Evolutionary conservation across 2,888 invertebrate species (phyloP), one percentile per base, ranked within the genome.

Genomic region (Halictus ligatus): DNA sequence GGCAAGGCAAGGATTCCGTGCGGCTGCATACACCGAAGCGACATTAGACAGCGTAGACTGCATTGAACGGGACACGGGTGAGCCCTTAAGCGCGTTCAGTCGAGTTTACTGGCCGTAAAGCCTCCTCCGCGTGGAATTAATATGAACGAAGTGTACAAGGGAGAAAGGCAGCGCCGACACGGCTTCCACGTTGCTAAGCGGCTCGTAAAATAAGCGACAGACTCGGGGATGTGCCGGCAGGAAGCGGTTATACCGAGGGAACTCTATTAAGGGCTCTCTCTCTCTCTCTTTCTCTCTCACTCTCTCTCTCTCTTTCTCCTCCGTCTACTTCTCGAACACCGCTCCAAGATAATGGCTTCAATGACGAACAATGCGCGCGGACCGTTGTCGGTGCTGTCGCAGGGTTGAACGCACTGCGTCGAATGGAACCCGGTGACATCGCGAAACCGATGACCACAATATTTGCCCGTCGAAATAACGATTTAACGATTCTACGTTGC

Each of bases 81-180:
- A 72, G 72, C 83, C 75, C 75, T 87, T 77, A 79, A 83, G 64
- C 79, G 80, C 46, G 80, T 77, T 86, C 86, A 67, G 60, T 64
- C 43, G 69, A 72, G 80, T 86, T 88, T 88, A 88, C 84, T 67
- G 80, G 79, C 75, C 80, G 86, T 84, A 86, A 88, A 86, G 81
- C 76, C 80, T 82, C 75, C 54, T 73, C 58, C 75, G 78, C 80
- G 78, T 64, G 64, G 88, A 84, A 82, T 88, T 88, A 82, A 88
- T 87, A 87, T 83, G 84, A 88, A 88, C 84, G 79, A 80, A 84
- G 81, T 50, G 80, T 80, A 77, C 15, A 76, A 73, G 84, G 73
- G 77, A 46, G 82, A 78, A 83, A 81, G 80, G 82, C 71, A 78
- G 76, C 82, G 82, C 48, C 64, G 81, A 40, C 67, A 60, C 46